These are phyloP conservation scores for Glareola pratincola DNA, from an alignment of 2,113 vertebrate genomes.

Conservation along the genomic window DNA sequence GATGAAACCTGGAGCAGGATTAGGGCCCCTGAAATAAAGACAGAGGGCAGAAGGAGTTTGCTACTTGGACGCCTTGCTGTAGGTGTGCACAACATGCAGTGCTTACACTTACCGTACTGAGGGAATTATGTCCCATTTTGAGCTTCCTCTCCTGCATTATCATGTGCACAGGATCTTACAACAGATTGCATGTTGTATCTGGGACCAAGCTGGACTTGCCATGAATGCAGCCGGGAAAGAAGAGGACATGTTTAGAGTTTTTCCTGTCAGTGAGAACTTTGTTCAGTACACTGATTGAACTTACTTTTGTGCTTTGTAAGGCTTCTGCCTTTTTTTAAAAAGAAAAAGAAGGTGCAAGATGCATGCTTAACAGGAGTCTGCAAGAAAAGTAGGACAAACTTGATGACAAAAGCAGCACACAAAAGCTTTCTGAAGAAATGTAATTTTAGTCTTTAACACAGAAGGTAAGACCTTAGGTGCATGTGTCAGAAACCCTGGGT, in stretches of 20 bases:
- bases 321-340: neutral
- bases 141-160: neutral
- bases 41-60: neutral
- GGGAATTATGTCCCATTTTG: neutral
- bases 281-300: neutral
- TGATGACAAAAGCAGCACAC: neutral
- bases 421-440: neutral
- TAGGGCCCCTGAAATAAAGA: neutral
- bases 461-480: neutral
- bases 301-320: neutral
- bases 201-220: neutral
- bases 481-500: neutral
- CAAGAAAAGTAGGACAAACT: neutral
- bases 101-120: neutral
- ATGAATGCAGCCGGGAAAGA: neutral
- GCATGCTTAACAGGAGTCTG: neutral
- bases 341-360: neutral
- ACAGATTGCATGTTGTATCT: neutral
- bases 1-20: neutral
- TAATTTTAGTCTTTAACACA: neutral
- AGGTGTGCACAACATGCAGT: neutral
- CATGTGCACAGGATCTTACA: rapidly evolving
- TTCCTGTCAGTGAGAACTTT: neutral
- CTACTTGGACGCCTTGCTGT: neutral
- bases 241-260: neutral